phyloP scores from a whole-genome alignment of 2,888 invertebrate species.

The Brenthis hecate region DNA sequence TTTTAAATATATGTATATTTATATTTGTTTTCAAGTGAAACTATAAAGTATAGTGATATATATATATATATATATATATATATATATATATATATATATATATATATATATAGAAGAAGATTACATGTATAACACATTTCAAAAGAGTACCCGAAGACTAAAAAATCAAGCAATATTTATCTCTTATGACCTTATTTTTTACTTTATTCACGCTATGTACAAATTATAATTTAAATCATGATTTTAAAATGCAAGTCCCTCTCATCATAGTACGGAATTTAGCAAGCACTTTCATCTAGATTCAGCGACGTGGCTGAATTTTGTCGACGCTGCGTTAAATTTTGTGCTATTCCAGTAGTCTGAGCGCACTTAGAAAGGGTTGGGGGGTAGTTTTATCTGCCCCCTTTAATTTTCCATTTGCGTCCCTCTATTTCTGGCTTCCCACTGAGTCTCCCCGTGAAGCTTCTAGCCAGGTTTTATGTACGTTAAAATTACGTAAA shows the following conservation, averaged over 20 bases:
- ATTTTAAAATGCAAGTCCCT: not conserved
- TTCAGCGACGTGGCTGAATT: constrained; percentile 9
- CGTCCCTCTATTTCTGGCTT: constrained; percentile 22
- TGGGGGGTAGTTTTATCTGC: constrained; percentile 21
- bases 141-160: not conserved
- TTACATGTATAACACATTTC: no score
- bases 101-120: no score
- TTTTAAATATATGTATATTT: no score
- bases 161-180: not conserved
- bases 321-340: constrained; percentile 16
- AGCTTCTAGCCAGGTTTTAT: constrained; percentile 9
- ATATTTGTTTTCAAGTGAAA: no score
- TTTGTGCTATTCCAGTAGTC: constrained; percentile 20
- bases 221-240: no score
- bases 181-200: not conserved
- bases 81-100: no score
- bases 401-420: constrained; percentile 18
- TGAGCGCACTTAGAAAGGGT: constrained; percentile 20
- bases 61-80: no score
- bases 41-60: no score
- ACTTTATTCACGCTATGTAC: not conserved
- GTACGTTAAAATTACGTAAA: constrained; percentile 1
- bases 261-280: not conserved
- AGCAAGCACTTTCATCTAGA: constrained; percentile 6
- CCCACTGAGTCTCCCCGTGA: constrained; percentile 10